Evolutionary conservation across 2,113 vertebrate species (phyloP).

Genomic region (Montifringilla adamsi): DNA sequence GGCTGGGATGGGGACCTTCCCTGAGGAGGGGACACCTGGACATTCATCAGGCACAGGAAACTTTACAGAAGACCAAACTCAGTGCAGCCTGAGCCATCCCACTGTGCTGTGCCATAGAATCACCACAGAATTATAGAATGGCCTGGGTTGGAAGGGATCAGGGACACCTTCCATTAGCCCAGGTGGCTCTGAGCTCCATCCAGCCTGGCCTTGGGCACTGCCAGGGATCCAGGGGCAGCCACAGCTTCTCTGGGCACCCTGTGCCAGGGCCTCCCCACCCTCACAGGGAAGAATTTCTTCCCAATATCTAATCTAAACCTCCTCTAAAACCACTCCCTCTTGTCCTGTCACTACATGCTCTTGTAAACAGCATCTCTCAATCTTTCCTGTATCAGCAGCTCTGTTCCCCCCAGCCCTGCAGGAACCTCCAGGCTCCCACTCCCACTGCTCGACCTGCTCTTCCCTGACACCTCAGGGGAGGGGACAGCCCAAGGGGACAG

Average conservation of each 20-base stretch:
- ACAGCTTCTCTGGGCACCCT: neutral
- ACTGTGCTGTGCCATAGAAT: rapidly evolving
- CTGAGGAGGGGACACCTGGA: neutral
- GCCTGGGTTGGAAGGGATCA: neutral
- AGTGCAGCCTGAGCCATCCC: rapidly evolving
- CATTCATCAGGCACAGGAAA: neutral
- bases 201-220: rapidly evolving
- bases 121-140: neutral
- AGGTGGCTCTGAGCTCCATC: neutral
- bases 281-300: neutral
- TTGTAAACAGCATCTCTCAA: neutral
- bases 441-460: neutral
- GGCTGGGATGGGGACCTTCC: rapidly evolving
- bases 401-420: neutral
- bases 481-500: neutral
- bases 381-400: neutral
- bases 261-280: neutral
- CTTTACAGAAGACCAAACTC: neutral
- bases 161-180: neutral
- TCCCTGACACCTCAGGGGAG: rapidly evolving
- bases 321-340: neutral
- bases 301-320: neutral
- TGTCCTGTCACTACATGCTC: neutral
- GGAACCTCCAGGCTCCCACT: neutral
- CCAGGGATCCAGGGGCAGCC: neutral